Conservation (phyloP, 2,888 invertebrate species). For the Trilocha varians region DNA sequence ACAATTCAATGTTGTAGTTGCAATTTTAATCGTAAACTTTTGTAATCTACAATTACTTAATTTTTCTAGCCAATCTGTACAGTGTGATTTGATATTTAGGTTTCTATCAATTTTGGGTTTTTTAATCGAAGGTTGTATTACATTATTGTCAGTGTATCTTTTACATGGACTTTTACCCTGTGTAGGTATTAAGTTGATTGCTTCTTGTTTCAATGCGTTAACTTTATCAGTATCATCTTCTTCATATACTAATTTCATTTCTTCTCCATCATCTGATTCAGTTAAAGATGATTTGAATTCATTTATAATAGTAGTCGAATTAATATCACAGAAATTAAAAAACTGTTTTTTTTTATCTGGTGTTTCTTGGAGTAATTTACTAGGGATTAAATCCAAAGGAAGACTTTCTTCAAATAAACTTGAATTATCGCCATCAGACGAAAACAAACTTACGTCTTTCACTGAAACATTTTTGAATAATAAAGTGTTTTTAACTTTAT, state of each 20-base stretch:
- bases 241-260: constrained; percentile 54
- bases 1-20: constrained; percentile 28
- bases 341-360: background rate
- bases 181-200: constrained; percentile 15
- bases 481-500: constrained; percentile 13
- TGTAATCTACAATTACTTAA: constrained; percentile 17
- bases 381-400: constrained; percentile 63
- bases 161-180: constrained; percentile 34
- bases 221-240: constrained; percentile 29
- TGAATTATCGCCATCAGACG: constrained; percentile 63
- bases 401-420: constrained; percentile 75
- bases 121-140: constrained; percentile 23
- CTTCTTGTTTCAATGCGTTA: constrained; percentile 28
- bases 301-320: constrained; percentile 41
- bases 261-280: constrained; percentile 42
- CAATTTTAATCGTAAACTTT: constrained; percentile 23
- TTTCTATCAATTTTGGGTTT: constrained; percentile 25
- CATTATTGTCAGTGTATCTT: constrained; percentile 22
- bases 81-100: background rate
- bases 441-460: constrained; percentile 57
- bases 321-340: constrained; percentile 25
- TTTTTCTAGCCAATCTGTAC: background rate
- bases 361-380: constrained; percentile 50
- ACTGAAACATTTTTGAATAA: constrained; percentile 23
- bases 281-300: constrained; percentile 41